A percentile compares a stretch with the other conserved stretches of the same genome.
These are phyloP conservation scores for Ephialtes manifestator DNA, from an alignment of 2,888 invertebrate genomes.

Conservation along the genomic window DNA sequence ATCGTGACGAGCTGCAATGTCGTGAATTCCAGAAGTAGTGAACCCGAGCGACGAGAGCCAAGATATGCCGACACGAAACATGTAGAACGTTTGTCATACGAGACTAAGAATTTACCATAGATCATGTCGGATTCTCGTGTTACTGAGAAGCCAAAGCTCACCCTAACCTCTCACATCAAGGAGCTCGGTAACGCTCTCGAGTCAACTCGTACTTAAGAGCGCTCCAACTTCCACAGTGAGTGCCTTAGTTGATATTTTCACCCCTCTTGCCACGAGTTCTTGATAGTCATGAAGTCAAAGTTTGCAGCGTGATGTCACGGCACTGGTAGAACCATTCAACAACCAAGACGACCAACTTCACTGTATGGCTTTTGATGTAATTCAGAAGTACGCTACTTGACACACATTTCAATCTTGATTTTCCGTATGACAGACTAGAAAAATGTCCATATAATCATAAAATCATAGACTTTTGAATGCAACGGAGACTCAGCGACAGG, in stretches of 20 bases:
- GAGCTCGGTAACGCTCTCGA: conserved; percentile 19
- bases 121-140: conserved; percentile 23
- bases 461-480: too few relatives aligned
- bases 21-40: conserved; percentile 32
- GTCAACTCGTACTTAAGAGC: conserved; percentile 34
- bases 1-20: background rate
- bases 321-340: conserved; percentile 21
- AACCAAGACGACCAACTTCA: background rate
- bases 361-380: background rate
- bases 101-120: conserved; percentile 23
- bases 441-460: background rate
- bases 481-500: too few relatives aligned
- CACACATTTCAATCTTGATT: background rate
- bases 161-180: background rate
- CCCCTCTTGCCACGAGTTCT: conserved; percentile 16
- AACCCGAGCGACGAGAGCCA: conserved; percentile 4
- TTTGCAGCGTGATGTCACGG: conserved; percentile 10
- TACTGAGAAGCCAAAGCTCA: conserved; percentile 14
- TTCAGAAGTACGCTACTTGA: background rate
- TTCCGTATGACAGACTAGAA: background rate
- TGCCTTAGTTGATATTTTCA: conserved; percentile 24
- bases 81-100: conserved; percentile 34
- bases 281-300: conserved; percentile 39
- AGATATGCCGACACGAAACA: conserved; percentile 15
- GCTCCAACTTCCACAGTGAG: conserved; percentile 39